Evolutionary conservation across 2,797 vertebrate genomes (phyloP), one percentile per base, ranked within the genome.

Genomic region (Notamacropus eugenii): DNA sequence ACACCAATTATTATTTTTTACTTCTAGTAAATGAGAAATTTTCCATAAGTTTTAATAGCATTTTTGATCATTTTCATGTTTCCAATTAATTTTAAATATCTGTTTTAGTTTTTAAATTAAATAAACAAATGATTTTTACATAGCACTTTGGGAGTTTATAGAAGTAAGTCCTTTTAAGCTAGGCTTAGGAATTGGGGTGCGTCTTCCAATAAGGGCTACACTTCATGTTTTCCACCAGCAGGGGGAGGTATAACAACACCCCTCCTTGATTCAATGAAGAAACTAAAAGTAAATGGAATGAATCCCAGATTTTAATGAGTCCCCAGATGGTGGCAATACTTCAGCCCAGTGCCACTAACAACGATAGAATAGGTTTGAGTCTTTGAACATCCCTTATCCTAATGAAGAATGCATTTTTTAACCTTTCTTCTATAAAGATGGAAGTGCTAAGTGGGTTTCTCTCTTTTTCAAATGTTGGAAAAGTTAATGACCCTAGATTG

Each of bases 171-270:
- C 24, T 87, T 87, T 22, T n/a, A 91, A 91, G 54, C 50, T 91
- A 34, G 28, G 0, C 22, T 54, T 16, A 34, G 11, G 31, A 91
- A 19, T 34, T 55, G 31, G 90, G 52, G 50, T 31, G 0, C 14
- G 6, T 90, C 92, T 93, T 92, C 92, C 22, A 16, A 29, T 50
- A 93, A 93, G 92, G 94, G 27, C 13, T 98, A 98, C 93, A 98
- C 93, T 98, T 98, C 96, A 46, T 10, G 0, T 1, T 96, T 96
- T 2, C 10, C 91, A 90, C 98, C 98, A 98, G 98, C 97, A 98
- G 96, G 98, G 96, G 98, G 98, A 97, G 98, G 54, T 97, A 95
- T 97, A 97, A 94, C 97, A 97, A 96, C 96, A 97, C 54, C 55
- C 93, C 28, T 58, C 31, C 92, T 5, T 16, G 0, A 8, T 34